Evolutionary conservation across 1,140 invertebrate species (phyloP).

Genomic region (Drosophila virilis): DNA sequence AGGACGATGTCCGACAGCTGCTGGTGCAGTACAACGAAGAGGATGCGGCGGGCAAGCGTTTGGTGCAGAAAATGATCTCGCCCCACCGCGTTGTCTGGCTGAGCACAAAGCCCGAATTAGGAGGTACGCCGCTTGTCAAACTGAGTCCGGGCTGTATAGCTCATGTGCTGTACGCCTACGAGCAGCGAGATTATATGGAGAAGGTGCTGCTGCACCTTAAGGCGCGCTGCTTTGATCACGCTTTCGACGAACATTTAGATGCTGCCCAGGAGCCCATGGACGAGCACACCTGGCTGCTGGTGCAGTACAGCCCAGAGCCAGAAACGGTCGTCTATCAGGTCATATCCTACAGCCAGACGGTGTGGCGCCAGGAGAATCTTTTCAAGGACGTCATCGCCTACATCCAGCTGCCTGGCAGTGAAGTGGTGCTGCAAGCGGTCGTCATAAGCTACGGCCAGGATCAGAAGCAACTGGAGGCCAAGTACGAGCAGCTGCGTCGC

Average conservation of each 20-base stretch:
- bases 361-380: constrained; percentile 62
- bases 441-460: constrained; percentile 57
- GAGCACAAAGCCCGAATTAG: constrained; percentile 46
- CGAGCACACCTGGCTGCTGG: constrained; percentile 62
- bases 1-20: constrained; percentile 28
- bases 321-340: constrained; percentile 64
- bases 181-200: constrained; percentile 64
- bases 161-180: constrained; percentile 58
- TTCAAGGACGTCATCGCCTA: constrained; percentile 75
- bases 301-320: constrained; percentile 72
- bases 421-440: constrained; percentile 59
- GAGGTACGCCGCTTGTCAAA: constrained; percentile 50
- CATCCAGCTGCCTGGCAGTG: constrained; percentile 46
- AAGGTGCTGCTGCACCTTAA: constrained; percentile 67
- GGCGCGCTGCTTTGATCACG: constrained; percentile 59
- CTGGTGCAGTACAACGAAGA: constrained; percentile 65
- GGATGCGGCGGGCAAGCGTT: constrained; percentile 20
- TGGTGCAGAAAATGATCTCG: constrained; percentile 64
- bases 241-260: constrained; percentile 52
- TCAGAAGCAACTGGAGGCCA: constrained; percentile 27
- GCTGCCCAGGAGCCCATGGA: constrained; percentile 25
- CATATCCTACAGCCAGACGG: constrained; percentile 49
- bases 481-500: constrained; percentile 46
- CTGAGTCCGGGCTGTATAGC: constrained; percentile 38
- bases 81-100: constrained; percentile 56